Evolutionary conservation across 2,113 vertebrate genomes (phyloP), one percentile per base, ranked within the genome.

Genomic region (Rhinogobius similis): DNA sequence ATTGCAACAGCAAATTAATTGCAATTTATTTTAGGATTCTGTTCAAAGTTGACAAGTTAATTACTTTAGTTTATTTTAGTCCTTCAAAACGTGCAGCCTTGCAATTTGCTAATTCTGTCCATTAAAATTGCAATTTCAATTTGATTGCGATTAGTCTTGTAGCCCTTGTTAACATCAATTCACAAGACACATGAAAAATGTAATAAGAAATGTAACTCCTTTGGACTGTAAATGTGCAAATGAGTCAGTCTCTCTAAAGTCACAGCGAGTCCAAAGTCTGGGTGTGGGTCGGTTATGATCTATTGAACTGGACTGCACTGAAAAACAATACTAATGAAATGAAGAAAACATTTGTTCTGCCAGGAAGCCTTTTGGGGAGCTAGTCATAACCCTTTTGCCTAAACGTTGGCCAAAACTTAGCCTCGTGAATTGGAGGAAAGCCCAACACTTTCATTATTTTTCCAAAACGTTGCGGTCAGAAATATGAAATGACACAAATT

Each of bases 281-380:
- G 72, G 87, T 81, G 77, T 83, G 76, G 81, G 78, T 86, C 75
- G 79, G 44, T 67, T 48, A 65, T 44, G 72, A 85, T 77, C 78
- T 73, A 67, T 75, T 63, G 67, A 74, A 68, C 65, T 80, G 5
- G 36, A 59, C 80, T 75, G 80, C 81, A 72, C 82, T 82, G 80
- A 32, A 61, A 61, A 61, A 61, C 38, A 38, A 61, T 21, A 38
- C 27, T 36, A 36, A 61, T 61, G 55, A 58, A 29, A 58, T 84
- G 82, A 68, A 75, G 82, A 85, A 85, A 84, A 79, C 73, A 10
- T 23, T 59, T 41, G 68, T 32, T 77, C 83, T 87, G 87, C 84
- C 82, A 88, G 32, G 56, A 56, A 81, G 77, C 12, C 77, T 83
- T 77, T 70, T 82, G 75, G 73, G 82, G 46, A n/a, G 62, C 66